Evolutionary conservation across 2,888 invertebrate genomes (phyloP).

Genomic region (Cheiracanthium punctorium): DNA sequence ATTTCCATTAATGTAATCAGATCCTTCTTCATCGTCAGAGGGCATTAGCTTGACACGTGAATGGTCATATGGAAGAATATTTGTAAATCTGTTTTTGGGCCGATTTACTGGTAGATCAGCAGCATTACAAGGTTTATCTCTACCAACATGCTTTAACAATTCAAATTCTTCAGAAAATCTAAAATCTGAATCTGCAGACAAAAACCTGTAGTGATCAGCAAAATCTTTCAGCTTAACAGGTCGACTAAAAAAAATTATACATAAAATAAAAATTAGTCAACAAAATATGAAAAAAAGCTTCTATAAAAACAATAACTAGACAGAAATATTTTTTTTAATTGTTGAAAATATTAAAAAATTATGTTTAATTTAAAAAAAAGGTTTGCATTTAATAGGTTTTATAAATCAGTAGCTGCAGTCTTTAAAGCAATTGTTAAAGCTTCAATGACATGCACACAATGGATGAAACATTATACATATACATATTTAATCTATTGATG

Average conservation of each 20-base stretch:
- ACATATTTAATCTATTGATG: too few species aligned
- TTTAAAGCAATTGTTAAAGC: too few species aligned
- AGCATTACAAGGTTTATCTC: slow-evolving; percentile 92
- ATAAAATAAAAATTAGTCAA: too few species aligned
- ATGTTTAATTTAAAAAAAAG: too few species aligned
- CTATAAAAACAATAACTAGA: too few species aligned
- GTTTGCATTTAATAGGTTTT: too few species aligned
- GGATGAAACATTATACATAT: too few species aligned
- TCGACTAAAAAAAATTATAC: slow-evolving; percentile 53
- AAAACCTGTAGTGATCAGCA: slow-evolving; percentile 92
- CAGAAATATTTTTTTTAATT: too few species aligned
- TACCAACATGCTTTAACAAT: slow-evolving; percentile 94
- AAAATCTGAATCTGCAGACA: slow-evolving; percentile 98
- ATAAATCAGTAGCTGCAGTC: too few species aligned
- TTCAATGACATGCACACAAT: too few species aligned
- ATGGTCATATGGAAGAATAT: slow-evolving; percentile 98
- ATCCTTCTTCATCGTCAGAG: slow-evolving; percentile 95
- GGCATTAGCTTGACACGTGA: slow-evolving; percentile 94
- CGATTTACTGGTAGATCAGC: slow-evolving; percentile 96
- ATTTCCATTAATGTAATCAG: slow-evolving; percentile 96
- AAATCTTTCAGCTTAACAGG: slow-evolving; percentile 88
- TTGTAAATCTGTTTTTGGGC: slow-evolving; percentile 98
- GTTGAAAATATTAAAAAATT: too few species aligned
- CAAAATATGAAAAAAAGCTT: too few species aligned
- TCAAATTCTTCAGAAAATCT: slow-evolving; percentile 99